Percentiles rank a stretch among this genome's conserved stretches.
phyloP scores from a whole-genome alignment of 2,888 invertebrate genomes.

The Cecidostiba fungosa region DNA sequence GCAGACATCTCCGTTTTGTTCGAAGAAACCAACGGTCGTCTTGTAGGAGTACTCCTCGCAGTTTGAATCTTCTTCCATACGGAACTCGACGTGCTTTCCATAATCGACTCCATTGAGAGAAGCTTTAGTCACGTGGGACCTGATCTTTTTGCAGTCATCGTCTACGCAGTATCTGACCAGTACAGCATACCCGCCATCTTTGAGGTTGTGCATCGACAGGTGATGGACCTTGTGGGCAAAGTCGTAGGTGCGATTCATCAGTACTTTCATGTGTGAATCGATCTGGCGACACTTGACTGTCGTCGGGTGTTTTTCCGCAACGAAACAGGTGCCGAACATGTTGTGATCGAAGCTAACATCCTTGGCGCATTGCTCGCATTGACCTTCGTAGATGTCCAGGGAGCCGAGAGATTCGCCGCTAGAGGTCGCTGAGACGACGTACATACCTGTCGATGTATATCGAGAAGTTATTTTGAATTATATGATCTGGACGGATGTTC shows the following conservation, averaged over 20 bases:
- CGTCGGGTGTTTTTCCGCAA: not conserved
- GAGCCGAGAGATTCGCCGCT: not conserved
- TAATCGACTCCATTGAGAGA: not conserved
- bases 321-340: not conserved
- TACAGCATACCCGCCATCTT: not conserved
- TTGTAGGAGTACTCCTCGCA: not conserved
- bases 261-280: not conserved
- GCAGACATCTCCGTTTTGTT: not conserved
- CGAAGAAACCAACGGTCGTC: not conserved
- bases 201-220: not conserved
- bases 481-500: too few species aligned
- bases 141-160: not conserved
- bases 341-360: not conserved
- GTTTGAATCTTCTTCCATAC: not conserved
- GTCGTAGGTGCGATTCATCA: slow-evolving; percentile 6
- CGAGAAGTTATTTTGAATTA: not conserved
- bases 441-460: not conserved
- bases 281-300: slow-evolving; percentile 2
- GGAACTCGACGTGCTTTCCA: not conserved
- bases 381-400: not conserved
- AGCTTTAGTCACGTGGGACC: not conserved
- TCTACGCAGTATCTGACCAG: slow-evolving; percentile 1
- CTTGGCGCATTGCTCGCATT: not conserved
- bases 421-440: not conserved
- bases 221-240: slow-evolving; percentile 13